A percentile compares a stretch with the other conserved stretches of the same genome.
Conservation (phyloP, 2,888 invertebrate genomes). For the Agrotis exclamationis region DNA sequence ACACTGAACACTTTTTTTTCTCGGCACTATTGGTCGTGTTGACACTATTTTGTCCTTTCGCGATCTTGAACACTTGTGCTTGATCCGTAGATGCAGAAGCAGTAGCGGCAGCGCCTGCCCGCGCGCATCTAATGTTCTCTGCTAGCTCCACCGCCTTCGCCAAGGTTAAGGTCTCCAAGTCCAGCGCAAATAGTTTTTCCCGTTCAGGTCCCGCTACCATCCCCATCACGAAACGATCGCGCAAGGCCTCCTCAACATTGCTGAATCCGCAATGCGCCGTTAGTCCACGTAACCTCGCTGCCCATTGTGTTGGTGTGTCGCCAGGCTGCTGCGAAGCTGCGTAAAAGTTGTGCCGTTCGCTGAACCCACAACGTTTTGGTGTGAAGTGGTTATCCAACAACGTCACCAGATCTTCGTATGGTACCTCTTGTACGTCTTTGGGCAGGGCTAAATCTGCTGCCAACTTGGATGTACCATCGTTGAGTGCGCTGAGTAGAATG, state of each 20-base stretch:
- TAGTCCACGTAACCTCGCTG: too few relatives aligned
- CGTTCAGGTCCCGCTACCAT: too few relatives aligned
- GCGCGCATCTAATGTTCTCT: constrained; percentile 52
- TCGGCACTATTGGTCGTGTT: too few relatives aligned
- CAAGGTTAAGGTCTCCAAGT: background rate
- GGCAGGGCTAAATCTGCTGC: constrained; percentile 4
- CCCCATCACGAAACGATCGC: too few relatives aligned
- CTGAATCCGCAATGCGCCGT: too few relatives aligned
- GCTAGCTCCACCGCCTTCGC: constrained; percentile 38
- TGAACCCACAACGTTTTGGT: too few relatives aligned
- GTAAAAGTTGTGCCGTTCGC: too few relatives aligned
- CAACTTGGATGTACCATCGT: background rate
- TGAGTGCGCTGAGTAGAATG: constrained; percentile 4
- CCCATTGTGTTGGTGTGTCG: too few relatives aligned
- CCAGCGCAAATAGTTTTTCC: background rate
- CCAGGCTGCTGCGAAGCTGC: too few relatives aligned
- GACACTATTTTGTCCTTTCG: background rate
- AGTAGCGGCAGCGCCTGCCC: background rate
- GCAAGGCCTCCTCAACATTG: too few relatives aligned
- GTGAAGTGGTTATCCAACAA: too few relatives aligned
- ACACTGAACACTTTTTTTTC: constrained; percentile 54
- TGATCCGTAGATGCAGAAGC: background rate
- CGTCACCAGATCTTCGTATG: too few relatives aligned
- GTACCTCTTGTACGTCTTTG: background rate
- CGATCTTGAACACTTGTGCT: constrained; percentile 17